phyloP scores from a whole-genome alignment of 2,888 invertebrate genomes.

The Selenia dentaria region DNA sequence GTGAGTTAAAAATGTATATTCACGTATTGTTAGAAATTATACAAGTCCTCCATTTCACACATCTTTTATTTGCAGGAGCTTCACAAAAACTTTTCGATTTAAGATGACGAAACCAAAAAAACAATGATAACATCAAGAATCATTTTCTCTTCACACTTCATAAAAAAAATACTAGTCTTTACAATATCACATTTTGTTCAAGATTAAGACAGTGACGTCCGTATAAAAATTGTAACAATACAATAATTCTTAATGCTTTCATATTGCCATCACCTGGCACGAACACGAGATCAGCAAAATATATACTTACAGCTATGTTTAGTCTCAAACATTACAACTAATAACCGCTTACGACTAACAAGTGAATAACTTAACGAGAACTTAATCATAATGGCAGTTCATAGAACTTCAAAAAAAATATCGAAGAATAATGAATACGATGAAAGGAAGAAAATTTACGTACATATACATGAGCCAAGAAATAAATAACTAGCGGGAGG shows the following conservation, averaged over 20 bases:
- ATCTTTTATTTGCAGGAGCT: slow-evolving; percentile 76
- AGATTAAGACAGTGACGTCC: slow-evolving; percentile 81
- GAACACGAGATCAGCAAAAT: slow-evolving; percentile 81
- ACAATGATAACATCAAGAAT: slow-evolving; percentile 83
- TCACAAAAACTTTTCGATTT: slow-evolving; percentile 78
- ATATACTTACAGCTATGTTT: slow-evolving; percentile 70
- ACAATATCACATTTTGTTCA: slow-evolving; percentile 82
- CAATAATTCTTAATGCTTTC: slow-evolving; percentile 84
- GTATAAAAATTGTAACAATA: slow-evolving; percentile 78
- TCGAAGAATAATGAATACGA: slow-evolving; percentile 58
- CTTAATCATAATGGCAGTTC: slow-evolving; percentile 77
- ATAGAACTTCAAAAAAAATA: slow-evolving; percentile 61
- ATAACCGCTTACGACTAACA: slow-evolving; percentile 72
- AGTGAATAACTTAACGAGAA: slow-evolving; percentile 68
- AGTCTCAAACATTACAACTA: slow-evolving; percentile 71
- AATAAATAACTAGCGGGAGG: slow-evolving; percentile 49
- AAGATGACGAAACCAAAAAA: slow-evolving; percentile 81
- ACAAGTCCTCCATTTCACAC: slow-evolving; percentile 43
- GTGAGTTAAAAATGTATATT: slow-evolving; percentile 45
- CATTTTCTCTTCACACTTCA: slow-evolving; percentile 68
- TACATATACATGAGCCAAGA: slow-evolving; percentile 39
- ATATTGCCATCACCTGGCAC: slow-evolving; percentile 74
- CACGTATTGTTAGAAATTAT: slow-evolving; percentile 33
- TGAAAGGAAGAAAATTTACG: slow-evolving; percentile 49
- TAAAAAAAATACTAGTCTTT: slow-evolving; percentile 80